These are phyloP conservation scores for Diabrotica undecimpunctata DNA, from an alignment of 1,140 invertebrate genomes.

Conservation along the genomic window DNA sequence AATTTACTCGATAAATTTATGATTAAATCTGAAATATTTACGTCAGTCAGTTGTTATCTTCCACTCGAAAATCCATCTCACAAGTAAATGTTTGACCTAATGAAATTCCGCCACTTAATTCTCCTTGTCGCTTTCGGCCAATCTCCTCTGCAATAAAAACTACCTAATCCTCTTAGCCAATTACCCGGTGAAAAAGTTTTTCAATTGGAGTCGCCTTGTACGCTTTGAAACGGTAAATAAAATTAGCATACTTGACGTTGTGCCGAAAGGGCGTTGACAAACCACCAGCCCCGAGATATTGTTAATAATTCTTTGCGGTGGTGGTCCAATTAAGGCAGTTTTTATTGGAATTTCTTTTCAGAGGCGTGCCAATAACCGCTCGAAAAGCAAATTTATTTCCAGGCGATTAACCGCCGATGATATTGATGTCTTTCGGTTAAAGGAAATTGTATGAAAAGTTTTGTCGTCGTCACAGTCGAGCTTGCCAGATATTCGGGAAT, in stretches of 20 bases:
- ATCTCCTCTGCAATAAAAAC: neutral
- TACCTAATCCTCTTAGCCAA: neutral
- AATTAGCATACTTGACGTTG: constrained; percentile 2
- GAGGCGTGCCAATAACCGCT: neutral
- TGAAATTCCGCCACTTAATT: too few species aligned
- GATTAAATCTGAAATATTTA: too few species aligned
- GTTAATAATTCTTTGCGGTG: constrained; percentile 2
- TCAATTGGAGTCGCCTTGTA: constrained; percentile 1
- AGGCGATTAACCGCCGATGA: constrained; percentile 1
- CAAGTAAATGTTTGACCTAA: too few species aligned
- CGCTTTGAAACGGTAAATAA: neutral
- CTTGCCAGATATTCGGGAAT: neutral
- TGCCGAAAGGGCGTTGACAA: constrained; percentile 1
- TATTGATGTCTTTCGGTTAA: constrained; percentile 2
- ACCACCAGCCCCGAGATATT: neutral
- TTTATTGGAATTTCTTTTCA: constrained; percentile 3
- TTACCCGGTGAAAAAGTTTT: neutral
- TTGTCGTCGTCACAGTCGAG: neutral
- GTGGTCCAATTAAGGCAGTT: neutral
- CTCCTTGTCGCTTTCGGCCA: neutral
- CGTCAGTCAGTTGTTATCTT: too few species aligned
- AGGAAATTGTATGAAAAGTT: constrained; percentile 1
- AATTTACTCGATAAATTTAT: too few species aligned
- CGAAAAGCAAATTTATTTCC: constrained; percentile 1
- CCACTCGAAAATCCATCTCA: too few species aligned